Base-by-base conservation (phyloP, 2,888 invertebrate species). In the Carcina quercana region DNA sequence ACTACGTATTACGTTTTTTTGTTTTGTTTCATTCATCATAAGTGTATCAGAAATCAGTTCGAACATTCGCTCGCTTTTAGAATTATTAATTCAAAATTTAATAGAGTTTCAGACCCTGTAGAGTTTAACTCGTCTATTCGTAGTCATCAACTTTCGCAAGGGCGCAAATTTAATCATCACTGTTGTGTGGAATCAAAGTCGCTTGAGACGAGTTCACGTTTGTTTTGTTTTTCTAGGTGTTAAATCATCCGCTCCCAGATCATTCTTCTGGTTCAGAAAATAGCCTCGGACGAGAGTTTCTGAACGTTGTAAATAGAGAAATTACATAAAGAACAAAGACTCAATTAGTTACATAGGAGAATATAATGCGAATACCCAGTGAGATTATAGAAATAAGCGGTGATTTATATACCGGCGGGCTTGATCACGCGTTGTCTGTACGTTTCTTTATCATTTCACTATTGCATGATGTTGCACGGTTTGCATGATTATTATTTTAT, bases 261-360 rank as follows among this genome's bases (percentile, higher is more conserved):
- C 83, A 61, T 83, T 83, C 82, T 83, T 83, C 83, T 83, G 83
- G 83, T 83, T 82, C 83, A 83, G 82, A 76, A 79, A 83, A 73
- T 83, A 83, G 64, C 69, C 68, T 62, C 66, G 65, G 52, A 60
- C 75, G 60, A 68, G 71, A 63, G 72, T 68, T 78, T 78, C 79
- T 75, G 79, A 73, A 65, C 54, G 47, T 72, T 83, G 79, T 83
- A 80, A 52, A 82, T 82, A 82, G 59, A 78, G 32, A 60, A 59
- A 65, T 69, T 66, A 49, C 53, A 64, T 73, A 78, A 71, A 72
- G 74, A 79, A 75, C 72, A 82, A 82, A 82, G 83, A 83, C 83
- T 83, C 80, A 80, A 75, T 76, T 82, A 82, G 71, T 78, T 66
- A 66, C 55, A 65, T 76, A 78, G 67, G 60, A 66, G 68, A 75